Evolutionary conservation across 2,797 vertebrate species (phyloP).

Genomic region (Lycodopsis pacificus): DNA sequence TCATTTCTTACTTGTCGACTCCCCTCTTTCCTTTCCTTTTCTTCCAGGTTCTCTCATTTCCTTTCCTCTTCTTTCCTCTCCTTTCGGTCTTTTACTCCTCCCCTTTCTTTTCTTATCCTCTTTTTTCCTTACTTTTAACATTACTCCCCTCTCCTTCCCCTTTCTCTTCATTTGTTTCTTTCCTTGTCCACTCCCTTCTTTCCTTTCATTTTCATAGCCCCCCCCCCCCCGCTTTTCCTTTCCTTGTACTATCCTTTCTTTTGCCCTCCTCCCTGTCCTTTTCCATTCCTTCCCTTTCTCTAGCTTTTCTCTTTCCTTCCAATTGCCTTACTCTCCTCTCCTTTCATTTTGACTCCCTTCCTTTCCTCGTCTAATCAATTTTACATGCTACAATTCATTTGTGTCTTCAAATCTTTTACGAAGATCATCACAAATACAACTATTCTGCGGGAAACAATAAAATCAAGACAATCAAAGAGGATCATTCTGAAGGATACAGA

Average conservation of each 20-base stretch:
- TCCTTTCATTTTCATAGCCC: not conserved
- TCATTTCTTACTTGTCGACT: not conserved
- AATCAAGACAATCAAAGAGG: not conserved
- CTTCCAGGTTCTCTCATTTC: not conserved
- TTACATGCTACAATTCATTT: not conserved
- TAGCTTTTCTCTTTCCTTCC: not conserved
- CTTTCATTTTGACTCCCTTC: not conserved
- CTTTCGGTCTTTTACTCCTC: not conserved
- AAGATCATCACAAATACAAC: not conserved
- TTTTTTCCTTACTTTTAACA: not conserved
- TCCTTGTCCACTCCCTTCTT: rapidly evolving
- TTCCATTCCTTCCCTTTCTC: not conserved
- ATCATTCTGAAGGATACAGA: not conserved
- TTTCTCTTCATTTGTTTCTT: not conserved
- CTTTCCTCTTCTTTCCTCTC: not conserved
- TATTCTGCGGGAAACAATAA: not conserved
- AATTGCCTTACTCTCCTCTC: not conserved
- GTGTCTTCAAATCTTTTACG: not conserved
- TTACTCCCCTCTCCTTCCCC: too few relatives aligned
- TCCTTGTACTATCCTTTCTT: not conserved
- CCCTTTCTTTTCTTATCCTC: not conserved
- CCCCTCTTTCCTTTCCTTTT: not conserved
- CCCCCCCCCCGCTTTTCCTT: not conserved
- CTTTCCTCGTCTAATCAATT: not conserved
- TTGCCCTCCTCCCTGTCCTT: not conserved